Base-by-base conservation (phyloP, 2,113 vertebrate genomes). In the Hippoglossus stenolepis region DNA sequence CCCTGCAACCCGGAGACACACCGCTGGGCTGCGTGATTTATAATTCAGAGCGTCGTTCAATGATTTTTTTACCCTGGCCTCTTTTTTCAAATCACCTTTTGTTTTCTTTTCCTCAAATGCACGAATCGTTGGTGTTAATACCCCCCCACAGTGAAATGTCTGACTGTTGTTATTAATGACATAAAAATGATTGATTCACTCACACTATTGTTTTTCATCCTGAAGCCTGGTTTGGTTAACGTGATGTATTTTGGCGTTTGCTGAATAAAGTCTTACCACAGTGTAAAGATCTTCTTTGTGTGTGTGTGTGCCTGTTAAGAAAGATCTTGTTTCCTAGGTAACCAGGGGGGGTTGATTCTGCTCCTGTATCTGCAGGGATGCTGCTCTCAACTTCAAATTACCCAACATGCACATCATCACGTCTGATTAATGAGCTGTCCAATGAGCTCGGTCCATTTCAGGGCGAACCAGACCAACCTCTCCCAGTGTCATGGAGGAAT, bases 311-410 rank as follows among this genome's bases (percentile, higher is more conserved):
- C 10, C 3, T 62, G 77, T 49, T 58, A 51, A 76, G 73, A 81
- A 75, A 84, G 53, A 73, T 35, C 94, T 84, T 91, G 94, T 95
- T 94, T 93, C 94, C 94, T 82, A 86, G 94, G 94, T 82, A 94
- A 95, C 94, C 85, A 26, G 72, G 12, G 72, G 72, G 79, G 87
- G 75, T 83, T 87, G 83, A 83, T 79, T 77, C 79, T 71, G 85
- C 86, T 87, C 85, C 26, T 13, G 28, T 73, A 21, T 81, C 82
- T 84, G 80, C 62, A 70, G 77, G 61, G 59, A 78, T 71, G 73
- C 57, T 68, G 73, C 57, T 65, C 66, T 63, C 31, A 49, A 57
- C 63, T 54, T 73, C 67, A 8, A 72, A 75, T 26, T 7, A 43
- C n/a, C 28, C 62, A 63, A 63, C 80, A 47, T 14, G 47, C 47